phyloP scores from a whole-genome alignment of 2,797 vertebrate species.

The Hemitrygon akajei region DNA sequence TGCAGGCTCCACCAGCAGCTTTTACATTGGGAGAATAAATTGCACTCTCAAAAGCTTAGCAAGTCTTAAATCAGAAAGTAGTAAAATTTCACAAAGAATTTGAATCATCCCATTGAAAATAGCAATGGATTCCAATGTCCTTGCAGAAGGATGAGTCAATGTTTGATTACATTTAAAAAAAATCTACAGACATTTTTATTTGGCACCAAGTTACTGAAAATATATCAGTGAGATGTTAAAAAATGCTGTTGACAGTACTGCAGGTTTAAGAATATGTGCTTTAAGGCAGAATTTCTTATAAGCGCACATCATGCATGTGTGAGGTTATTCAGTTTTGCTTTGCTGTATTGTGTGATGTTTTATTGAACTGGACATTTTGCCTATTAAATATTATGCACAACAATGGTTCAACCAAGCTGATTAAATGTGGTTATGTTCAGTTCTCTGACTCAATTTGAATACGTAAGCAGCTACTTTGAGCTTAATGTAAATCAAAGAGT shows the following conservation, averaged over 20 bases:
- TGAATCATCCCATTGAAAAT: not conserved
- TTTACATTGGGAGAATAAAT: not conserved
- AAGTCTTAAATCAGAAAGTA: not conserved
- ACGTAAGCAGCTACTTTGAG: not conserved
- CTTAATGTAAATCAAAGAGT: conserved; percentile 9
- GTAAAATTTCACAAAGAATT: not conserved
- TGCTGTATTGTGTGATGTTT: conserved; percentile 14
- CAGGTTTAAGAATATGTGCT: not conserved
- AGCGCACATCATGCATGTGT: not conserved
- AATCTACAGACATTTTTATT: not conserved
- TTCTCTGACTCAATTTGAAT: conserved; percentile 31
- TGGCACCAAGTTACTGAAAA: not conserved
- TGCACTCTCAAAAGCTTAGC: not conserved
- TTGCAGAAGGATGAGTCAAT: not conserved
- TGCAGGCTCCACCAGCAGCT: not conserved
- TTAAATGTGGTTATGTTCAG: conserved; percentile 5
- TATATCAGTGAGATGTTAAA: not conserved
- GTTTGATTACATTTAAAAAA: not conserved
- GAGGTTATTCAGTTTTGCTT: not conserved
- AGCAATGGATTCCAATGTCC: not conserved
- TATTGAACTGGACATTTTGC: not conserved
- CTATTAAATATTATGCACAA: not conserved
- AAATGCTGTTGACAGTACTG: not conserved
- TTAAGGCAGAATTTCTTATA: not conserved
- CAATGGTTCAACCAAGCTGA: conserved; percentile 29